Percentiles rank a stretch among this genome's conserved stretches.
Evolutionary conservation across 2,888 invertebrate species (phyloP).

Genomic region (Ormyrus thymus): DNA sequence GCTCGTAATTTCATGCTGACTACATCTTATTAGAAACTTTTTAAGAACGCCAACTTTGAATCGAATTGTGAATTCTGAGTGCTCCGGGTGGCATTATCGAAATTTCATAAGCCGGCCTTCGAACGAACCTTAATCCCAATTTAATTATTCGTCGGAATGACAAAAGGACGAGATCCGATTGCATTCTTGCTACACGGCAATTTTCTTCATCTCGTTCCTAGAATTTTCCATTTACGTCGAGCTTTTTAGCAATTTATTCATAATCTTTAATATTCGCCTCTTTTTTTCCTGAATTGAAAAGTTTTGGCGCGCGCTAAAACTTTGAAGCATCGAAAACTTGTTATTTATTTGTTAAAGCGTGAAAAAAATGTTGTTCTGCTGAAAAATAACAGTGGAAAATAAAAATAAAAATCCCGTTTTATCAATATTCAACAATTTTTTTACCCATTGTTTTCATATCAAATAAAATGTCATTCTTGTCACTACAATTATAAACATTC

Average conservation of each 20-base stretch:
- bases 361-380: too few species aligned
- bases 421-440: too few species aligned
- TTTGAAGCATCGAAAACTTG: too few species aligned
- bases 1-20: constrained; percentile 17
- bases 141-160: constrained; percentile 60
- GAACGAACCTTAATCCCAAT: constrained; percentile 59
- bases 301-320: too few species aligned
- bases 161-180: constrained; percentile 43
- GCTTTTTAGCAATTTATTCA: constrained; percentile 3
- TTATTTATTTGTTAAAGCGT: too few species aligned
- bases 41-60: constrained; percentile 14
- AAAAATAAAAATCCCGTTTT: too few species aligned
- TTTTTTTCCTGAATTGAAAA: too few species aligned
- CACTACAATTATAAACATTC: too few species aligned
- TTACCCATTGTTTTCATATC: too few species aligned
- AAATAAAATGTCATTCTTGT: too few species aligned
- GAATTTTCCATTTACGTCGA: constrained; percentile 7
- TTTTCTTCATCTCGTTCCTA: constrained; percentile 7
- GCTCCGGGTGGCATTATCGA: constrained; percentile 57
- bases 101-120: constrained; percentile 60
- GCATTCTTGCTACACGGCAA: constrained; percentile 17
- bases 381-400: too few species aligned
- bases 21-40: constrained; percentile 25
- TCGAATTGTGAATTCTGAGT: constrained; percentile 17
- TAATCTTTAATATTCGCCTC: background rate